Percentiles rank a stretch among this genome's conserved stretches.
Evolutionary conservation across 2,113 vertebrate genomes (phyloP).

Genomic region (Eurypyga helias): DNA sequence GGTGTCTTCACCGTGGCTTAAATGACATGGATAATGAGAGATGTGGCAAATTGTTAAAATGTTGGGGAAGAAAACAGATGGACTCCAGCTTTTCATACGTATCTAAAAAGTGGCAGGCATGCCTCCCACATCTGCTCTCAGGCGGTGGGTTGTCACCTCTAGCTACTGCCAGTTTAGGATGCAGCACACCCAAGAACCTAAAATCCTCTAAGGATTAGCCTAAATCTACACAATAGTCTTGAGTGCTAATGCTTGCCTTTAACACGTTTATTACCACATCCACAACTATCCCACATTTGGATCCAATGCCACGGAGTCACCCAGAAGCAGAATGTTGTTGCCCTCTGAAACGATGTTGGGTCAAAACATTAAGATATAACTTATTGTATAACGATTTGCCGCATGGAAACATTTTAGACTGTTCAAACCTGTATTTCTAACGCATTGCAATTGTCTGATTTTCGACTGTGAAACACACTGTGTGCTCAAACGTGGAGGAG

Average conservation of each 20-base stretch:
- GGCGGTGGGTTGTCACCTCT: neutral
- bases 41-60: neutral
- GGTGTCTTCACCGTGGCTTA: neutral
- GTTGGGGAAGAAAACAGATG: neutral
- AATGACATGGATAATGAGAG: neutral
- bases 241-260: neutral
- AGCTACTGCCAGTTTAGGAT: neutral
- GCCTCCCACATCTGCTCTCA: neutral
- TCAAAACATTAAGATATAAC: neutral
- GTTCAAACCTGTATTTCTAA: neutral
- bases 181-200: neutral
- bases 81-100: neutral
- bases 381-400: neutral
- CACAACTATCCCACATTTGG: neutral
- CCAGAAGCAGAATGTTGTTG: neutral
- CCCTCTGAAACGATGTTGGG: neutral
- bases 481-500: neutral
- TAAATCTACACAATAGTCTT: neutral
- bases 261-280: neutral
- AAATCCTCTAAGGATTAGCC: neutral
- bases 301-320: neutral
- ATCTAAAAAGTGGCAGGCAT: neutral
- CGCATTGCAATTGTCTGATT: neutral
- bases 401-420: neutral
- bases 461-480: neutral